A percentile compares a stretch with the other conserved stretches of the same genome.
Conservation (phyloP, 2,888 invertebrate genomes). For the Cephus spinipes region DNA sequence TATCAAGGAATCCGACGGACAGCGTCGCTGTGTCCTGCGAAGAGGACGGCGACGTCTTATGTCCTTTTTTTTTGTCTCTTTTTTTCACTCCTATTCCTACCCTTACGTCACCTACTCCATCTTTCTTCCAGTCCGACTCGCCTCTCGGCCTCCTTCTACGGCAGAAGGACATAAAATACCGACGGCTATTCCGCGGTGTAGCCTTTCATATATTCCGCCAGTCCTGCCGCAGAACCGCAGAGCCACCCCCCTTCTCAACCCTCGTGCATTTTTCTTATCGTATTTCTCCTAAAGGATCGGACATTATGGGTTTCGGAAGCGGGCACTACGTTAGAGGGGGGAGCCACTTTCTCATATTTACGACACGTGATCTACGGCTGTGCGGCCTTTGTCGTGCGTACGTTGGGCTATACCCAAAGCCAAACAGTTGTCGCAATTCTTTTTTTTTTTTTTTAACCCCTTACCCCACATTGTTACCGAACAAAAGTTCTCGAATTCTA, state of each 20-base stretch:
- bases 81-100: background rate
- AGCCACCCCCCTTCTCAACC: background rate
- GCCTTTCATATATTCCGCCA: constrained; percentile 17
- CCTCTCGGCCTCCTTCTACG: background rate
- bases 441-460: background rate
- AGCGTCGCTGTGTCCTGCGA: background rate
- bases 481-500: background rate
- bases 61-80: background rate
- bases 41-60: background rate
- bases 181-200: constrained; percentile 22
- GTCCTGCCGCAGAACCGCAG: constrained; percentile 6
- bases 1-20: background rate
- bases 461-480: background rate
- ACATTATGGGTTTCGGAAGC: constrained; percentile 46
- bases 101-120: background rate
- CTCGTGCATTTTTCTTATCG: constrained; percentile 39
- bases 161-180: constrained; percentile 29
- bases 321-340: constrained; percentile 43
- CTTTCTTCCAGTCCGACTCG: background rate
- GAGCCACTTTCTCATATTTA: constrained; percentile 42
- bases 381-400: background rate
- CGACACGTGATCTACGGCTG: constrained; percentile 38
- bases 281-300: constrained; percentile 39
- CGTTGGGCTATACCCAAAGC: background rate
- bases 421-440: constrained; percentile 11